Evolutionary conservation across 2,888 invertebrate species (phyloP).

Genomic region (Gisinianus flammeolus): DNA sequence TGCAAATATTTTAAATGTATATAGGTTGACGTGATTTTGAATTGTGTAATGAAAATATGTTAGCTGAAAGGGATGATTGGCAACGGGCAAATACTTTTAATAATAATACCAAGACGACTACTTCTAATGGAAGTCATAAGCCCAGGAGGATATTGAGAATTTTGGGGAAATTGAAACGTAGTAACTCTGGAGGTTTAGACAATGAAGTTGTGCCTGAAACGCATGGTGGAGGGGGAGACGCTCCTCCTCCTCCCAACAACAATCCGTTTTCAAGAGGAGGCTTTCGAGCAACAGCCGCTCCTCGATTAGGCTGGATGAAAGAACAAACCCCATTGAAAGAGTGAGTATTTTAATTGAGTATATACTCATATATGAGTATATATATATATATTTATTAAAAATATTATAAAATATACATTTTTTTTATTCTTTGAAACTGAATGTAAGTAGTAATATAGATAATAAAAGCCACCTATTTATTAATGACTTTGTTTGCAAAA

Average conservation of each 20-base stretch:
- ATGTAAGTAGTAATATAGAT: too few relatives aligned
- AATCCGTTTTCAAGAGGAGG: slow-evolving; percentile 65
- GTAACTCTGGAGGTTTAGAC: slow-evolving; percentile 74
- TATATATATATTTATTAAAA: background rate
- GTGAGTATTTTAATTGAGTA: slow-evolving; percentile 19
- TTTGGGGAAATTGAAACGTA: slow-evolving; percentile 66
- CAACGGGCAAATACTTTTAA: background rate
- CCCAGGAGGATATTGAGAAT: slow-evolving; percentile 56
- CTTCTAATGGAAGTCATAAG: slow-evolving; percentile 50
- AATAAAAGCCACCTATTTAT: too few relatives aligned
- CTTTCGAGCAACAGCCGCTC: slow-evolving; percentile 74
- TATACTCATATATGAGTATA: too few relatives aligned
- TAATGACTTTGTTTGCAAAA: too few relatives aligned
- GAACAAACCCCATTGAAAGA: slow-evolving; percentile 39
- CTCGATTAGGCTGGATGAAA: slow-evolving; percentile 71
- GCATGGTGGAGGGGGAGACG: slow-evolving; percentile 1
- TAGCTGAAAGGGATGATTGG: background rate
- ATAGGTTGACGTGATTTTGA: too few relatives aligned
- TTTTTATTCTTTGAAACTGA: background rate
- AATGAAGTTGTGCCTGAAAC: slow-evolving; percentile 62
- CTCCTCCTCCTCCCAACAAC: background rate
- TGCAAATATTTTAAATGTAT: background rate
- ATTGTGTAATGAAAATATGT: too few relatives aligned
- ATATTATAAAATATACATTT: background rate
- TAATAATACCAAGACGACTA: background rate